phyloP scores from a whole-genome alignment of 2,797 vertebrate genomes.

The Acanthurus leucopareius region DNA sequence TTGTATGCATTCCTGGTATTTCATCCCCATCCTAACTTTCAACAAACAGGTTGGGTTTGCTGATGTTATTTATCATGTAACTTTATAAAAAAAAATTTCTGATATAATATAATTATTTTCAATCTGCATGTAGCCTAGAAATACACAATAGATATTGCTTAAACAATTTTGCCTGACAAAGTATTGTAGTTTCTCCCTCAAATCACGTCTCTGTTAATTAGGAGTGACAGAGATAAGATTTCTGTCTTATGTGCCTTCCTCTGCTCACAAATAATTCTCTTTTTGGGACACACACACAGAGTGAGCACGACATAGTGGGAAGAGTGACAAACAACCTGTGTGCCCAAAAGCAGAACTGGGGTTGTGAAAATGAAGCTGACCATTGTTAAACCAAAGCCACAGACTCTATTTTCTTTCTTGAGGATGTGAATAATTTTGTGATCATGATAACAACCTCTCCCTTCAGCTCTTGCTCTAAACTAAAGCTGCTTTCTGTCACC shows the following conservation, averaged over 20 bases:
- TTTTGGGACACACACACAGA: neutral
- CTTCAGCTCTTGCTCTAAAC: constrained; percentile 37
- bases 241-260: constrained; percentile 7
- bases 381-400: constrained; percentile 35
- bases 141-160: neutral
- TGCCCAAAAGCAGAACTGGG: constrained; percentile 28
- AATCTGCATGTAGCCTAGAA: no score
- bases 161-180: neutral
- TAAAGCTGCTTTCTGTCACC: constrained; percentile 65
- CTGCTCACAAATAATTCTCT: constrained; percentile 20
- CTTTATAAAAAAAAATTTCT: no score
- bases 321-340: constrained; percentile 19
- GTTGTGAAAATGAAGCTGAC: constrained; percentile 14
- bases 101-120: no score
- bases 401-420: constrained; percentile 44
- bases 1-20: no score
- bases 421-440: constrained; percentile 52
- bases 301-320: constrained; percentile 11
- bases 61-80: no score
- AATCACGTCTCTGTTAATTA: constrained; percentile 15
- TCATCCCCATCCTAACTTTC: no score
- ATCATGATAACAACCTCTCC: constrained; percentile 59
- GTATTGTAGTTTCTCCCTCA: neutral
- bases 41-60: no score
- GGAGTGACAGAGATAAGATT: neutral